These are phyloP conservation scores for Eucriotettix oculatus DNA, from an alignment of 2,888 invertebrate species.

Conservation along the genomic window DNA sequence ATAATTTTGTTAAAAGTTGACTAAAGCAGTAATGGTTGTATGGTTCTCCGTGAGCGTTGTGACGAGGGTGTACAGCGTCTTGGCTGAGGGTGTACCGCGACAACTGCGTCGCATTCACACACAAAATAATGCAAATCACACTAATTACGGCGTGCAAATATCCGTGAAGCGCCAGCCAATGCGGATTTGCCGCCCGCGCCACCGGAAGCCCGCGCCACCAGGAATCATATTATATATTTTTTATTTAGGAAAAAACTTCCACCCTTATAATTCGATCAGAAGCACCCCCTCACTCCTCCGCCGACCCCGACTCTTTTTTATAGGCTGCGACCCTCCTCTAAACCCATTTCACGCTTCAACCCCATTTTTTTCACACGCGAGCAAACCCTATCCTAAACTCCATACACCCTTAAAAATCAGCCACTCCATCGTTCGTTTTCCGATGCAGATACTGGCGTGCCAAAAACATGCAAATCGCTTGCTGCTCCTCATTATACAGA, in stretches of 20 bases:
- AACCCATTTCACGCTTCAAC: slow-evolving; percentile 13
- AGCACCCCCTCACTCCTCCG: neutral
- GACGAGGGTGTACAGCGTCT: neutral
- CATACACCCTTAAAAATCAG: neutral
- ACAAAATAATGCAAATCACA: slow-evolving; percentile 10
- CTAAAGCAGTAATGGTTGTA: too few species aligned
- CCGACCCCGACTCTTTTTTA: slow-evolving; percentile 1
- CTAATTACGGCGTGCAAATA: slow-evolving; percentile 12
- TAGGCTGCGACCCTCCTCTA: slow-evolving; percentile 8
- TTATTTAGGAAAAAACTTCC: slow-evolving; percentile 4
- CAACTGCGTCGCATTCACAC: slow-evolving; percentile 1
- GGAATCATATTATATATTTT: slow-evolving; percentile 8
- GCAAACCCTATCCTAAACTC: slow-evolving; percentile 10
- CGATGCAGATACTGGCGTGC: too few species aligned
- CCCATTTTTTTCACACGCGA: slow-evolving; percentile 12
- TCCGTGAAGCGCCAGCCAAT: slow-evolving; percentile 6
- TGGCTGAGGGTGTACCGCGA: neutral
- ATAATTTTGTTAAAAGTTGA: too few species aligned
- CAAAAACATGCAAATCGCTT: too few species aligned
- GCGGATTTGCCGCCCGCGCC: neutral
- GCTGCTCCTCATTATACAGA: too few species aligned
- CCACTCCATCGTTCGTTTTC: neutral
- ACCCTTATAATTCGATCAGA: slow-evolving; percentile 9
- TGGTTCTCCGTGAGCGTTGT: too few species aligned
- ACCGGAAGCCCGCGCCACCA: neutral